Conservation (phyloP, 1,140 invertebrate species). For the Megathymus violae region DNA sequence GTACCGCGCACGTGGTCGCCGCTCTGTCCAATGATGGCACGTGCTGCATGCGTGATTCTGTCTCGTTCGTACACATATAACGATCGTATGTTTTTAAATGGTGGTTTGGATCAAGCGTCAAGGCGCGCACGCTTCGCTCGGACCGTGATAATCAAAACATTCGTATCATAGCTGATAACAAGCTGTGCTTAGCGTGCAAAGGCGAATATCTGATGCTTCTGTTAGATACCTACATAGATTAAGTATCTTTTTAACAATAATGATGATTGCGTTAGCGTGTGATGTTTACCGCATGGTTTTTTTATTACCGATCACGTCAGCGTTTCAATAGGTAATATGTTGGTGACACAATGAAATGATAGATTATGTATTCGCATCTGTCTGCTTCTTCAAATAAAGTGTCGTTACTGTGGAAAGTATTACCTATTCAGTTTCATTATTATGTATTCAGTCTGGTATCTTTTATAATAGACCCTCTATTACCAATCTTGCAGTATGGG, state of each 20-base stretch:
- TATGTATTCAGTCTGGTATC: background rate
- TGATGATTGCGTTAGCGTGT: background rate
- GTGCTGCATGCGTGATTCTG: conserved; percentile 51
- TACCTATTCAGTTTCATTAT: background rate
- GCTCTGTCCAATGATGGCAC: conserved; percentile 41
- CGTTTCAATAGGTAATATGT: background rate
- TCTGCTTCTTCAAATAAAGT: background rate
- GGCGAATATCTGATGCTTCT: conserved; percentile 19
- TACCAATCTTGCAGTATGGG: no score
- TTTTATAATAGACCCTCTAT: no score
- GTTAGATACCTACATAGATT: conserved; percentile 22
- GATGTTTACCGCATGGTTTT: conserved; percentile 4
- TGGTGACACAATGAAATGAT: background rate
- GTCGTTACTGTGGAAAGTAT: background rate
- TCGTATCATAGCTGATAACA: conserved; percentile 41
- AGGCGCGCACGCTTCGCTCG: conserved; percentile 24
- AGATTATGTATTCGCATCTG: background rate
- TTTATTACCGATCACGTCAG: background rate
- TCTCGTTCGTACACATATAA: conserved; percentile 33
- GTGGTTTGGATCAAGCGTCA: conserved; percentile 1
- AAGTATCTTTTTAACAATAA: conserved; percentile 20
- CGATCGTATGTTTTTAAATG: conserved; percentile 33
- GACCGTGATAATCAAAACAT: conserved; percentile 42
- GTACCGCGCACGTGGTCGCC: conserved; percentile 43
- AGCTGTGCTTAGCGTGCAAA: conserved; percentile 12